Conservation (phyloP, 2,888 invertebrate genomes). For the Tiphia femorata region DNA sequence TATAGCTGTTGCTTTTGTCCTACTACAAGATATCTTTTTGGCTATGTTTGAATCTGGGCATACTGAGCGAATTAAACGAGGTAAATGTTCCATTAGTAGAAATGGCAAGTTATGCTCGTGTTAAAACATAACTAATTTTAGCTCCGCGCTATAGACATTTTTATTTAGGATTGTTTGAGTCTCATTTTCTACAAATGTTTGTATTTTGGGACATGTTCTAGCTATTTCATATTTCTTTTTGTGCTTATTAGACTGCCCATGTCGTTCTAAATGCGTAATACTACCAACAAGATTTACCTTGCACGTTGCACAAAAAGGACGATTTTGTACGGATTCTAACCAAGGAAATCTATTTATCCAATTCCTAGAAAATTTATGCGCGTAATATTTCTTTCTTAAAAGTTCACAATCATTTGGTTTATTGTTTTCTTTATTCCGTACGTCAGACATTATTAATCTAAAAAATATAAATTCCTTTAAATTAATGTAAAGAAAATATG, state of each 20-base stretch:
- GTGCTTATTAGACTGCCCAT: not conserved
- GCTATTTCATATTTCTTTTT: not conserved
- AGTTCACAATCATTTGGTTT: no score
- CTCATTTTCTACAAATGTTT: not conserved
- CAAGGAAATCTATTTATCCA: conserved; percentile 1
- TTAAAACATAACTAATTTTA: conserved; percentile 2
- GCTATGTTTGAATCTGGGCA: conserved; percentile 2
- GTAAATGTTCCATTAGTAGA: no score
- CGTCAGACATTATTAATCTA: no score
- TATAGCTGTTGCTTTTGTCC: no score
- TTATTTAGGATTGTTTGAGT: not conserved
- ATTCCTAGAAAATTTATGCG: not conserved
- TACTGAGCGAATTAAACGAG: no score
- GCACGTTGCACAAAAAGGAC: not conserved
- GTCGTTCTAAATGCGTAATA: not conserved
- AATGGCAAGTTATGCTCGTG: no score
- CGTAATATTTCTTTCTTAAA: no score
- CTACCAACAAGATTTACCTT: conserved; percentile 1
- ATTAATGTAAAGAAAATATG: no score
- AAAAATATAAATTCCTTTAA: no score
- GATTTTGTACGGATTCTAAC: not conserved
- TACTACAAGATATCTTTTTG: not conserved
- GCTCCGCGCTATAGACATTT: not conserved
- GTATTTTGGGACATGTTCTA: not conserved
- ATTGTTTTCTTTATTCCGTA: no score